These are phyloP conservation scores for Grammomys dolichurus DNA, from an alignment of 2,113 vertebrate species.

Conservation along the genomic window DNA sequence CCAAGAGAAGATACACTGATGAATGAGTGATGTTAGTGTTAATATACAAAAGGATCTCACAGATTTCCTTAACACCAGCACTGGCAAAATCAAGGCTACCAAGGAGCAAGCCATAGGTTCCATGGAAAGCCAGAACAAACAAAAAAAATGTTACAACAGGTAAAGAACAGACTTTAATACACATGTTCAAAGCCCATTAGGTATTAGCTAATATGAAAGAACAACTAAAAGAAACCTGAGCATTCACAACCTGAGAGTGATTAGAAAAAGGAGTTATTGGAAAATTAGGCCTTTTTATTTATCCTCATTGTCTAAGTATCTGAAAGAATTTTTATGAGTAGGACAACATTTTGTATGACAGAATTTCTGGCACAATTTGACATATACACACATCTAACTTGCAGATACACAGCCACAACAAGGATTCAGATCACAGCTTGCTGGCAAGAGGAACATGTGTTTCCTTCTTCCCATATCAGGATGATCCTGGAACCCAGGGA, in stretches of 20 bases:
- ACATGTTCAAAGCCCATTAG: not conserved
- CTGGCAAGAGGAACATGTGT: not conserved
- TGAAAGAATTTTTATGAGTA: slow-evolving; percentile 3
- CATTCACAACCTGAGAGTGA: not conserved
- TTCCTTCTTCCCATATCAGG: not conserved
- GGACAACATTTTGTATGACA: slow-evolving; percentile 10
- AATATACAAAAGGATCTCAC: not conserved
- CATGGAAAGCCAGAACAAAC: accelerated
- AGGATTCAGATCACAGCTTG: not conserved
- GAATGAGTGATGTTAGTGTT: accelerated
- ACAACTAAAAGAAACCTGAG: not conserved
- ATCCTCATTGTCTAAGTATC: not conserved
- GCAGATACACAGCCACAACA: not conserved
- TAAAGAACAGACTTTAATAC: not conserved
- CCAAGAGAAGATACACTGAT: not conserved
- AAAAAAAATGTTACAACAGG: not conserved
- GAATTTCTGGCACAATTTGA: not conserved
- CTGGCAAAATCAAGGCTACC: not conserved
- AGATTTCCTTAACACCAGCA: not conserved
- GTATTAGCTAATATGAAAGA: not conserved
- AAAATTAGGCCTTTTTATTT: not conserved
- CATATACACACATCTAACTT: not conserved
- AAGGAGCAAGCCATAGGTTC: accelerated
- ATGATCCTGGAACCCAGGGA: not conserved
- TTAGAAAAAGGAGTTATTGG: not conserved